Evolutionary conservation across 2,888 invertebrate genomes (phyloP), one percentile per base, ranked within the genome.

Genomic region (Cryptus viduatorius): DNA sequence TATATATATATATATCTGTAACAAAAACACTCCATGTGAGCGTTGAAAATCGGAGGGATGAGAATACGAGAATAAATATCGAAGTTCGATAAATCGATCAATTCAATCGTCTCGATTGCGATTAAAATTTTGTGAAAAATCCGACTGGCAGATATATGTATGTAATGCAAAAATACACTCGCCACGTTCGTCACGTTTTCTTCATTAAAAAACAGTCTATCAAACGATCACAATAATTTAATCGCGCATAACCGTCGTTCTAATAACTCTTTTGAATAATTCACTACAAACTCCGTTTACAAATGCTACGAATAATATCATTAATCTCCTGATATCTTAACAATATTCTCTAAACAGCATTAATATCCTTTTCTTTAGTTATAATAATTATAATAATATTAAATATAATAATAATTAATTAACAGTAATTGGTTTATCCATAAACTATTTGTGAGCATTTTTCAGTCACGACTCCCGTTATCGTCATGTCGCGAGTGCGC

Each of bases 361-460:
- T 37, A 19, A 68, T 75, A 46, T 48, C 7, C 31, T 3, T 75
- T 48, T 64, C 48, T 12, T 61, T 37, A 75, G 16, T 75, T 19
- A 5, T 64, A 29, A 48, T 64, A 75, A 29, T 46, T 1, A 68
- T 31, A 48, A 12, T 59, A 37, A 42, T 59, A 59, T 5, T 46
- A 5, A 68, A 19, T 61, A 12, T 59, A 37, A 42, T 59, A 59
- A 12, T 46, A 5, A 68, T 31, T 61, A 29, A 37, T 16, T 76
- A 56, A 56, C 24, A 19, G 24, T 56, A 68, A 72, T 80, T 61
- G 67, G 50, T 78, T 37, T 71, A 75, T 61, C 71, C 77, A 46
- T 75, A 81, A 84, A 78, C 42, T 78, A 75, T 75, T 79, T 75
- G 75, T 84, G 84, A 84, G 84, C 84, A 84, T 84, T 84, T 65